phyloP scores from a whole-genome alignment of 2,888 invertebrate species.

The Nymphalis urticae region DNA sequence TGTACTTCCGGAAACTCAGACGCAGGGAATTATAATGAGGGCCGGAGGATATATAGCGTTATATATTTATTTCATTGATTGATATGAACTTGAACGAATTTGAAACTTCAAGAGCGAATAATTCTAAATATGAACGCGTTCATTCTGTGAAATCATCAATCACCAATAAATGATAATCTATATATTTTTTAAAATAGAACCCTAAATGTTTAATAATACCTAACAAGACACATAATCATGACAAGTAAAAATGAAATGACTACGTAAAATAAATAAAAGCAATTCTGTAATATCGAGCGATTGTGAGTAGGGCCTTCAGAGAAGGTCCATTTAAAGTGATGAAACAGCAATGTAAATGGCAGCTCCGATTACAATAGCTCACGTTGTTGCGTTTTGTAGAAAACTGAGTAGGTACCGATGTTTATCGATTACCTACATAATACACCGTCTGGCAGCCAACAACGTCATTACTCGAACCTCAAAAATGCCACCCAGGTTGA shows the following conservation, averaged over 20 bases:
- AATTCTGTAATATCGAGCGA: conserved; percentile 15
- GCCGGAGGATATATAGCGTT: too few relatives aligned
- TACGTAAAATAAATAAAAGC: conserved; percentile 16
- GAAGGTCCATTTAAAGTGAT: conserved; percentile 40
- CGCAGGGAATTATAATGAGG: too few relatives aligned
- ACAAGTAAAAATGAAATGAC: background rate
- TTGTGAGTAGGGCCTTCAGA: conserved; percentile 34
- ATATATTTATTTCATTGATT: background rate
- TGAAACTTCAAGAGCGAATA: background rate
- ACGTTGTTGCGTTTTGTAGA: conserved; percentile 50
- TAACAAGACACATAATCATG: background rate
- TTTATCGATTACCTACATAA: conserved; percentile 53
- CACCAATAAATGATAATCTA: too few relatives aligned
- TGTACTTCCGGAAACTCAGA: too few relatives aligned
- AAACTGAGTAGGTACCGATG: conserved; percentile 49
- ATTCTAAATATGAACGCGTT: background rate
- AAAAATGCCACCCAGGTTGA: conserved; percentile 75
- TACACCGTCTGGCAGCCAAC: conserved; percentile 51
- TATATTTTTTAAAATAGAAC: too few relatives aligned
- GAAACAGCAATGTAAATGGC: conserved; percentile 38
- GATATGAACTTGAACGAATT: background rate
- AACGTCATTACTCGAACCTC: conserved; percentile 64
- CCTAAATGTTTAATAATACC: too few relatives aligned
- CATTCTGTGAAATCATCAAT: too few relatives aligned
- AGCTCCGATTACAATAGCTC: conserved; percentile 46